Evolutionary conservation across 2,888 invertebrate genomes (phyloP).

Genomic region (Caenorhabditis virilis): DNA sequence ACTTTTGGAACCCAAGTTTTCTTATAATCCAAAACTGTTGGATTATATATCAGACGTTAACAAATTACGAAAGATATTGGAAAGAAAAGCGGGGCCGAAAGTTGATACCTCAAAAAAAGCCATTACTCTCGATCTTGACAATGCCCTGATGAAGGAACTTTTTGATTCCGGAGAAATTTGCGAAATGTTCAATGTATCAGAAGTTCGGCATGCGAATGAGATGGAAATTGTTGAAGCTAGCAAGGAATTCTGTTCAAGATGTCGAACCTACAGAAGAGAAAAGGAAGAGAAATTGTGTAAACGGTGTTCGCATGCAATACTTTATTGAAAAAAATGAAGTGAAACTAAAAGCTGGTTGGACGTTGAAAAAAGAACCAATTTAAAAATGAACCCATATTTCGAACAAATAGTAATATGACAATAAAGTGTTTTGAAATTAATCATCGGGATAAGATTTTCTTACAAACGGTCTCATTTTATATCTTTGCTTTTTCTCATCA

Average conservation of each 20-base stretch:
- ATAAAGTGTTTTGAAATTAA: neutral
- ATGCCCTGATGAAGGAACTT: conserved; percentile 1
- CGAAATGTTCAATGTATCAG: conserved; percentile 27
- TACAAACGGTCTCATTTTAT: conserved; percentile 21
- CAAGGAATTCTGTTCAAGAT: conserved; percentile 40
- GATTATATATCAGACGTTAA: conserved; percentile 6
- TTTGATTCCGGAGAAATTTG: conserved; percentile 3
- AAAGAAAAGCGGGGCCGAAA: conserved; percentile 40
- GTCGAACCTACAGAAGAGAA: conserved; percentile 42
- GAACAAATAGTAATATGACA: too few species aligned
- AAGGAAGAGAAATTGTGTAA: conserved; percentile 12
- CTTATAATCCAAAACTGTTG: neutral
- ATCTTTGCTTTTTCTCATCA: conserved; percentile 35
- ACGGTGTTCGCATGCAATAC: conserved; percentile 13
- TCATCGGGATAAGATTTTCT: conserved; percentile 25
- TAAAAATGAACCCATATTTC: too few species aligned
- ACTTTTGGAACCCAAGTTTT: neutral
- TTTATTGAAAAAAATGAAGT: neutral
- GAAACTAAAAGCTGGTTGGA: too few species aligned
- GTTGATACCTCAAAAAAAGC: conserved; percentile 37
- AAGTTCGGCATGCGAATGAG: conserved; percentile 1
- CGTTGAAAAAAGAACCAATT: too few species aligned
- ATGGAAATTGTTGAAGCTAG: conserved; percentile 18
- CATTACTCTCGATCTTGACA: neutral
- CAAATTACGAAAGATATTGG: conserved; percentile 26